These are phyloP conservation scores for Phrynosoma blainvillii DNA, from an alignment of 2,113 vertebrate species.

Conservation along the genomic window DNA sequence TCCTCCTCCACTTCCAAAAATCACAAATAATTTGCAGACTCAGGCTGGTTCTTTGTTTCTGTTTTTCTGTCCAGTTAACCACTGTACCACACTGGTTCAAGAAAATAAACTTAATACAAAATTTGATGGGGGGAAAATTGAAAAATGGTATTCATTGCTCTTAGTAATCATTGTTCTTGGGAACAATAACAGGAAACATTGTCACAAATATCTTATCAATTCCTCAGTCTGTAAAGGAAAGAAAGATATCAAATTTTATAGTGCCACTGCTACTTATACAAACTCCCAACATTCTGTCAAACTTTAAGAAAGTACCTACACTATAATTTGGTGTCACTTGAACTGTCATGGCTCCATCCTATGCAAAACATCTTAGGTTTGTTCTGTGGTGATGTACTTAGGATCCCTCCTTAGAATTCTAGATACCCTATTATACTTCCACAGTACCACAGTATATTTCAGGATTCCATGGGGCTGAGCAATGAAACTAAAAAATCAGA, in stretches of 20 bases:
- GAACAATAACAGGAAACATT: not conserved
- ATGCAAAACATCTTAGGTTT: too few species aligned
- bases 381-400: too few species aligned
- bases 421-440: too few species aligned
- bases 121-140: not conserved
- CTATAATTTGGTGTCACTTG: too few species aligned
- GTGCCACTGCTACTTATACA: not conserved
- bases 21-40: conserved; percentile 13
- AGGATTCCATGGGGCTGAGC: too few species aligned
- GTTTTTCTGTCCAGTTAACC: not conserved
- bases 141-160: not conserved
- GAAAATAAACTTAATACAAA: too few species aligned
- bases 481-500: too few species aligned
- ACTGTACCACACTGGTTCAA: too few species aligned
- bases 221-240: not conserved
- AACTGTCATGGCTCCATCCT: too few species aligned
- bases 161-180: not conserved
- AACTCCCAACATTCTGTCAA: not conserved
- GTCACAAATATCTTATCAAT: not conserved
- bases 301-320: too few species aligned
- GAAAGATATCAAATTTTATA: not conserved
- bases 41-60: conserved; percentile 24
- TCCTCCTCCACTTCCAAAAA: not conserved
- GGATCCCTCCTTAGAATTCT: too few species aligned
- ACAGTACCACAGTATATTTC: too few species aligned